These are phyloP conservation scores for Rhopalosiphum maidis DNA, from an alignment of 1,140 invertebrate genomes.

Conservation along the genomic window DNA sequence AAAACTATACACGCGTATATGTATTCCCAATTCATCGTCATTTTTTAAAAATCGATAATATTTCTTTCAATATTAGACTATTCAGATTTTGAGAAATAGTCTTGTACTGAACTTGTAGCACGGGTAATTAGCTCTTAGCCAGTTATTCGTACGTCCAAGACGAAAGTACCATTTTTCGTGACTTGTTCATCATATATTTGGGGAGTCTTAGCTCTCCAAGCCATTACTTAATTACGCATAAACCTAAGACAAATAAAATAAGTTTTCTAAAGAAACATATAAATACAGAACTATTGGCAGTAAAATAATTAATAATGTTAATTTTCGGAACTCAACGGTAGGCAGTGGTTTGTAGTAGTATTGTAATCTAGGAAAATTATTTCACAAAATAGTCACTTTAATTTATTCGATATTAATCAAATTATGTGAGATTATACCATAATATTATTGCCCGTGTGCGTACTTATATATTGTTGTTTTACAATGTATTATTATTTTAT, in stretches of 20 bases:
- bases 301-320: not conserved
- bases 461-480: not conserved
- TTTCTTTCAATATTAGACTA: not conserved
- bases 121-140: not conserved
- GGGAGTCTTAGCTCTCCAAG: not conserved
- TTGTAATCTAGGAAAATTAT: not conserved
- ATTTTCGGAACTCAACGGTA: not conserved
- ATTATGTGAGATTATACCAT: not conserved
- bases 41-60: not conserved
- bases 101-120: not conserved
- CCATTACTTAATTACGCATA: not conserved
- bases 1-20: not conserved
- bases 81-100: not conserved
- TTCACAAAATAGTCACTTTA: not conserved
- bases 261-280: not conserved
- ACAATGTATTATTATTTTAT: not conserved
- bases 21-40: not conserved
- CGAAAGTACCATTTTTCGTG: not conserved
- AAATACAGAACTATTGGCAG: not conserved
- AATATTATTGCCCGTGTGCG: not conserved
- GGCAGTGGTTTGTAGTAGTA: not conserved
- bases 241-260: not conserved
- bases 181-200: not conserved
- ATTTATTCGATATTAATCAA: not conserved
- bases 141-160: not conserved